phyloP scores from a whole-genome alignment of 2,888 invertebrate species.

The Leucoptera coffeella region DNA sequence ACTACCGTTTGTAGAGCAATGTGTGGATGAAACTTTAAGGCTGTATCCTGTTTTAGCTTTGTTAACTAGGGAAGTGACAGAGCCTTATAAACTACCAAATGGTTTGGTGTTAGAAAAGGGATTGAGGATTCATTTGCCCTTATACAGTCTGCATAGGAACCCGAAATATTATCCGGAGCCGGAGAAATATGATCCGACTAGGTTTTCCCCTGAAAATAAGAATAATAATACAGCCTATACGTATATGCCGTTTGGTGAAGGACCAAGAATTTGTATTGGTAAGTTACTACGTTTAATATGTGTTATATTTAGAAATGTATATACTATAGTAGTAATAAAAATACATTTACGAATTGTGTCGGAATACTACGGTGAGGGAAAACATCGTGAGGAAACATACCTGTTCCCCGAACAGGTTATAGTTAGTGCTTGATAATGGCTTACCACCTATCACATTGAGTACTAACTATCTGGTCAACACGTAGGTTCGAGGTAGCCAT shows the following conservation, averaged over 20 bases:
- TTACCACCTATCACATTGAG: too few species aligned
- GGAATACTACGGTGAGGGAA: too few species aligned
- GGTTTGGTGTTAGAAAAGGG: conserved; percentile 3
- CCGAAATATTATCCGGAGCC: conserved; percentile 5
- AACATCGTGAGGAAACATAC: too few species aligned
- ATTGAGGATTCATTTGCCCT: conserved; percentile 4
- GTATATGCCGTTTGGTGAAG: conserved; percentile 31
- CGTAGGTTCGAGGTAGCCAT: too few species aligned
- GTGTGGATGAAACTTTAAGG: conserved; percentile 31
- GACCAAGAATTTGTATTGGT: conserved; percentile 29
- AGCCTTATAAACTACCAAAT: conserved; percentile 2
- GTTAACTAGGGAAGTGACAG: conserved; percentile 13
- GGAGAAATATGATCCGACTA: conserved; percentile 2
- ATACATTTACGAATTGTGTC: too few species aligned
- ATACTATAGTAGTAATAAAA: too few species aligned
- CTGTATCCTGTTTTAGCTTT: conserved; percentile 23
- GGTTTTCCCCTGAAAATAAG: conserved; percentile 11
- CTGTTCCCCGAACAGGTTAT: too few species aligned
- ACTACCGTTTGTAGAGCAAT: conserved; percentile 37
- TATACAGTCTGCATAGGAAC: conserved; percentile 3
- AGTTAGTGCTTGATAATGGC: too few species aligned
- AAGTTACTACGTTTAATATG: too few species aligned
- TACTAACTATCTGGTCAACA: too few species aligned
- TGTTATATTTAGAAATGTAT: too few species aligned
- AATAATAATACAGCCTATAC: conserved; percentile 17